A percentile compares a stretch with the other conserved stretches of the same genome.
These are phyloP conservation scores for Anomalospiza imberbis DNA, from an alignment of 2,797 vertebrate genomes.

Conservation along the genomic window DNA sequence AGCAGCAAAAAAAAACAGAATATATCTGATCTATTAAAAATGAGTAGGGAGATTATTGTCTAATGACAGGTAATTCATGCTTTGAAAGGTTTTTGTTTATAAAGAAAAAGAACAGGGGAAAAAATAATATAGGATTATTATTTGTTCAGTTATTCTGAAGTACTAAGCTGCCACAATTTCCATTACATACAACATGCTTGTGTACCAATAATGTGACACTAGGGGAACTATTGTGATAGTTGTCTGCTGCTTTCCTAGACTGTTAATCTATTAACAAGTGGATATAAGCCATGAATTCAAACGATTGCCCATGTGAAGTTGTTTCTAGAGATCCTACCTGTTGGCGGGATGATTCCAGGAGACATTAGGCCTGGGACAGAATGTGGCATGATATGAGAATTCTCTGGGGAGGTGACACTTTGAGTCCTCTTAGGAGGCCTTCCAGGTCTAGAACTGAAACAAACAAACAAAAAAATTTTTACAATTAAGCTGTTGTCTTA, in stretches of 20 bases:
- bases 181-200: not conserved
- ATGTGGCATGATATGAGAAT: slow-evolving; percentile 99
- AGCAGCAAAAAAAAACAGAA: not conserved
- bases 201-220: not conserved
- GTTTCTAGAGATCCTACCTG: slow-evolving; percentile 81
- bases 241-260: not conserved
- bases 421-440: slow-evolving; percentile 98
- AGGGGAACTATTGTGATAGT: not conserved
- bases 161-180: not conserved
- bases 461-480: slow-evolving; percentile 79
- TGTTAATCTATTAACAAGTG: not conserved
- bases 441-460: slow-evolving; percentile 96
- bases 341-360: slow-evolving; percentile 97
- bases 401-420: slow-evolving; percentile 96
- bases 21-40: slow-evolving; percentile 21
- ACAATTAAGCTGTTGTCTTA: slow-evolving; percentile 89
- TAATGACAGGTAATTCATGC: slow-evolving; percentile 2
- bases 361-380: slow-evolving; percentile 98
- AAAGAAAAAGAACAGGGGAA: not conserved
- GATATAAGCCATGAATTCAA: not conserved
- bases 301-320: not conserved
- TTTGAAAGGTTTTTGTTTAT: not conserved
- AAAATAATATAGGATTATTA: not conserved
- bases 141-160: not conserved
- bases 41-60: not conserved